Evolutionary conservation across 2,113 vertebrate genomes (phyloP).

Genomic region (Hemiscyllium ocellatum): DNA sequence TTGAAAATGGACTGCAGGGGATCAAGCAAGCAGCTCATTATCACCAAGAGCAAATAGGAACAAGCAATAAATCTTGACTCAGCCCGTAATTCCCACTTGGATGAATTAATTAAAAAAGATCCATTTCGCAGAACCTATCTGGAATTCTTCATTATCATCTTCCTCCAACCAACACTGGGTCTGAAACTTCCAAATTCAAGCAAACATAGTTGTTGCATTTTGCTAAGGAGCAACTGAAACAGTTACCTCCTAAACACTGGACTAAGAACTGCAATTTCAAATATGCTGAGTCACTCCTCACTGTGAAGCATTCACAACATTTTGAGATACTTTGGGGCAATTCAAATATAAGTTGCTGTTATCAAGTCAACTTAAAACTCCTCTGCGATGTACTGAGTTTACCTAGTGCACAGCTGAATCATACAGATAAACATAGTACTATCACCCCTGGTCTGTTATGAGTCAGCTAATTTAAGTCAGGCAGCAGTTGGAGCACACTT

Average conservation of each 20-base stretch:
- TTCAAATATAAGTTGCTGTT: background rate
- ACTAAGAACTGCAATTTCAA: background rate
- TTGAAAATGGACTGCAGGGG: no score
- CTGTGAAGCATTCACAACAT: background rate
- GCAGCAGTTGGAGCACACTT: background rate
- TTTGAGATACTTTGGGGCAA: background rate
- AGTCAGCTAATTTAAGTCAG: background rate
- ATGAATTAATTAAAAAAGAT: no score
- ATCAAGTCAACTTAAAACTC: background rate
- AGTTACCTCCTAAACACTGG: background rate
- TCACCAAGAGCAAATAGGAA: no score
- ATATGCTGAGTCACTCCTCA: background rate
- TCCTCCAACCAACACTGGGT: background rate
- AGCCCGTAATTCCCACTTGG: no score
- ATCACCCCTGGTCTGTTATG: background rate
- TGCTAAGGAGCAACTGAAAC: background rate
- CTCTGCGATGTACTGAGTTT: background rate
- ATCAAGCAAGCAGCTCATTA: no score
- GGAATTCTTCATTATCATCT: background rate
- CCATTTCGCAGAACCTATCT: no score
- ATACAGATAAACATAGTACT: background rate
- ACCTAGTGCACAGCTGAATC: background rate
- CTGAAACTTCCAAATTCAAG: background rate
- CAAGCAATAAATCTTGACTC: no score
- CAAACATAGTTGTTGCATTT: background rate